Evolutionary conservation across 2,797 vertebrate genomes (phyloP), one percentile per base, ranked within the genome.

Genomic region (Sciurus carolinensis): DNA sequence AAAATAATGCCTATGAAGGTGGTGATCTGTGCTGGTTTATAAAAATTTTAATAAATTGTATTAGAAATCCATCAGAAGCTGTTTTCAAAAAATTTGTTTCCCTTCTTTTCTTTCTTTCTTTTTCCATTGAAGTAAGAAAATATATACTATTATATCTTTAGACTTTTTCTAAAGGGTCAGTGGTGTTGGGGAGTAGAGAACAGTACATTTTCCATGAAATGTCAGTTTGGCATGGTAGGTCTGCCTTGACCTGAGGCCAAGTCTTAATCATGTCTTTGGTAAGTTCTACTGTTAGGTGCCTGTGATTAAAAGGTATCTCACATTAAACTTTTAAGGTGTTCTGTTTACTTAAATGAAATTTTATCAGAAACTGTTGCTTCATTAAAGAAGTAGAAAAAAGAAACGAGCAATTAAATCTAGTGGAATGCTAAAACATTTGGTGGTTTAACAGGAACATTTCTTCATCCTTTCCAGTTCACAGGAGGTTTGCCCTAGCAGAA

Each of bases 331-430:
- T 96, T 85, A 57, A 5, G 72, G 26, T 85, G 18, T 50, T 75
- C 2, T 0, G 0, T 54, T 5, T 69, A 66, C 15, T 33, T 28
- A 88, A 28, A 33, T 94, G 91, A 96, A 44, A 8, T 90, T 97
- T 97, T 87, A 24, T 59, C 87, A 73, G 83, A 77, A 9, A 71
- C 0, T 1, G 22, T 75, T 75, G 30, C 30, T 66, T 91, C 33
- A 71, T 95, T 94, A 82, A 90, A 88, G 86, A 66, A 44, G 20
- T 2, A 57, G 8, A 57, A 22, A 22, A 57, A 87, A 87, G 24
- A 59, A 95, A 71, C 5, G 77, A 91, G 54, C 36, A 77, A 36
- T 97, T 95, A 73, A 39, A 81, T 52, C 12, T 14, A n/a, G n/a
- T 17, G 75, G 0, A 73, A 80, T 67, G 64, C 79, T 66, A 10